phyloP scores from a whole-genome alignment of 1,140 invertebrate genomes.

The Laupala kohalensis region DNA sequence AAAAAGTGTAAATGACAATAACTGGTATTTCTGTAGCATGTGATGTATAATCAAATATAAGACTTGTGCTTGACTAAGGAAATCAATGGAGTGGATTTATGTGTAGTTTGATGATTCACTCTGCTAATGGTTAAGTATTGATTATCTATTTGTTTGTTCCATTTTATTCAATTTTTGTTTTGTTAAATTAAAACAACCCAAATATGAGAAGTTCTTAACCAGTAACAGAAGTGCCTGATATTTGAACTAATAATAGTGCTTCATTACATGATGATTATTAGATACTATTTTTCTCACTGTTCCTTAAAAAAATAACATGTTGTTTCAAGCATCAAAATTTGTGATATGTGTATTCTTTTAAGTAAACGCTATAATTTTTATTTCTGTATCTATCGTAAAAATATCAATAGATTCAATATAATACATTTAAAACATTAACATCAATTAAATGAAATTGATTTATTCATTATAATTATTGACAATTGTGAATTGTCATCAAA shows the following conservation, averaged over 20 bases:
- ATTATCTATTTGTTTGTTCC: not conserved
- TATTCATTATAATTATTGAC: no score
- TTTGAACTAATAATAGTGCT: not conserved
- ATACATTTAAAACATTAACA: no score
- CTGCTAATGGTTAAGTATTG: not conserved
- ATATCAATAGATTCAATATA: no score
- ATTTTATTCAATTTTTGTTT: not conserved
- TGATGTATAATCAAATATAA: not conserved
- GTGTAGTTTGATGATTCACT: not conserved
- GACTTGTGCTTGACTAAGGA: not conserved
- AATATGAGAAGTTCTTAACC: not conserved
- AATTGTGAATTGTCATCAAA: no score
- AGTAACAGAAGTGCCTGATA: not conserved
- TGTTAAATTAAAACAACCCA: not conserved
- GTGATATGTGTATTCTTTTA: not conserved
- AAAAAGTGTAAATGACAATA: not conserved
- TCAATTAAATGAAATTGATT: no score
- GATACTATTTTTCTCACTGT: not conserved
- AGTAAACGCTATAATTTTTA: no score
- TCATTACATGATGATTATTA: not conserved
- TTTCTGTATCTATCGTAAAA: no score
- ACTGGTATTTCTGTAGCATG: not conserved
- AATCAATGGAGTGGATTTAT: not conserved
- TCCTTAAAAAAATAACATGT: not conserved
- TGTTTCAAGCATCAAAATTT: not conserved